A percentile compares a stretch with the other conserved stretches of the same genome.
Evolutionary conservation across 2,888 invertebrate species (phyloP).

Genomic region (Chymomyza procnemis): DNA sequence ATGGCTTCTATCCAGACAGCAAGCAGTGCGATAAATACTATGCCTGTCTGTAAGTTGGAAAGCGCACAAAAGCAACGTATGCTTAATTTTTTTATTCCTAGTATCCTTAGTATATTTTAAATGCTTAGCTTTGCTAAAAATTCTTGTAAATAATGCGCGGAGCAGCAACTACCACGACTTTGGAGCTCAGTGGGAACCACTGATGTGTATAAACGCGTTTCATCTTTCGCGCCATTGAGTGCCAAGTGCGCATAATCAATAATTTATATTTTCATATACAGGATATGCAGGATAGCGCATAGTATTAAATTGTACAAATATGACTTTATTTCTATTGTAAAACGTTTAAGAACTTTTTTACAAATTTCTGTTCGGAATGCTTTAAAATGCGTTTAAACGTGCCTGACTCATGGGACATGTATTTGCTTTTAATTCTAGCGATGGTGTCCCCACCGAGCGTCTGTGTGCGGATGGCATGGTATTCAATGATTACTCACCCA

Average conservation of each 20-base stretch:
- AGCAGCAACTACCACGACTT: neutral
- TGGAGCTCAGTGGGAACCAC: slow-evolving; percentile 8
- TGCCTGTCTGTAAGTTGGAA: slow-evolving; percentile 82
- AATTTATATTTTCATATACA: slow-evolving; percentile 27
- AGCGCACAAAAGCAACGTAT: neutral
- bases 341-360: neutral
- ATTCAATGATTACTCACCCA: slow-evolving; percentile 90
- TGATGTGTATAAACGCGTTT: slow-evolving; percentile 39
- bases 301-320: neutral
- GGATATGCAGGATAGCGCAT: neutral
- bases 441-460: slow-evolving; percentile 86
- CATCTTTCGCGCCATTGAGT: slow-evolving; percentile 36
- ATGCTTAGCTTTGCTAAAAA: neutral
- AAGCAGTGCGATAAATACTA: slow-evolving; percentile 94
- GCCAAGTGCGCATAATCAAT: slow-evolving; percentile 38
- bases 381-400: neutral
- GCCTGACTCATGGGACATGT: neutral
- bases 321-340: neutral
- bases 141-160: slow-evolving; percentile 1
- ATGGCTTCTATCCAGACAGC: slow-evolving; percentile 91
- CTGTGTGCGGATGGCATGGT: slow-evolving; percentile 93
- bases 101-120: neutral
- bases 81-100: neutral
- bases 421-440: slow-evolving; percentile 78
- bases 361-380: neutral